Evolutionary conservation across 2,113 vertebrate species (phyloP).

Genomic region (Pituophis catenifer): DNA sequence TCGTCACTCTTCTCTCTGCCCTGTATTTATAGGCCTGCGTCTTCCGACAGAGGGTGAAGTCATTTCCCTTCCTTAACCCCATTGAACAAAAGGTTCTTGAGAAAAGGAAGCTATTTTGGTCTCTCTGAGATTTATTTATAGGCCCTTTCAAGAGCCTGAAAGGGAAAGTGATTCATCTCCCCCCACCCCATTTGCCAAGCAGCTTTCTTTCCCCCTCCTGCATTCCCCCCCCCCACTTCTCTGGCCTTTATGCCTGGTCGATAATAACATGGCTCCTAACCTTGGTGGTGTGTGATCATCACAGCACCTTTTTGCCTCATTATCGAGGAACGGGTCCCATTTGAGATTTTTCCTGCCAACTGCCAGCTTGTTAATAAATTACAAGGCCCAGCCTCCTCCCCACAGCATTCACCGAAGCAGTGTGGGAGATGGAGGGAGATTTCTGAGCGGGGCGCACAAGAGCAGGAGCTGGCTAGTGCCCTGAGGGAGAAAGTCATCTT

Average conservation of each 20-base stretch:
- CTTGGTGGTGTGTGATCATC: conserved; percentile 12
- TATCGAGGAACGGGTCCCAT: background rate
- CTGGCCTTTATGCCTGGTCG: background rate
- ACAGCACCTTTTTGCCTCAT: conserved; percentile 15
- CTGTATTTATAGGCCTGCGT: background rate
- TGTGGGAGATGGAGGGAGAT: background rate
- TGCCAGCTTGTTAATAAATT: conserved; percentile 13
- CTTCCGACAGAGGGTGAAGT: conserved; percentile 7
- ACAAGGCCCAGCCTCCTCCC: background rate
- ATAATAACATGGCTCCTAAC: conserved; percentile 18
- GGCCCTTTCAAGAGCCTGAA: conserved; percentile 21
- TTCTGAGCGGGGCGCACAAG: too few relatives aligned
- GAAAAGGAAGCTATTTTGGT: conserved; percentile 32
- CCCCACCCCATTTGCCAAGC: background rate
- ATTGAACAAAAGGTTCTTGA: conserved; percentile 27
- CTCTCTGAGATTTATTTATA: conserved; percentile 32
- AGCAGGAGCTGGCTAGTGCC: background rate
- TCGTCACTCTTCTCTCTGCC: background rate
- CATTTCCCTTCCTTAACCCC: conserved; percentile 29
- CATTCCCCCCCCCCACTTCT: background rate
- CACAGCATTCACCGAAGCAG: background rate
- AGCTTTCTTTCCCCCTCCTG: background rate
- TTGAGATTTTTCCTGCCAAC: background rate
- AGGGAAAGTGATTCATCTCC: conserved; percentile 33
- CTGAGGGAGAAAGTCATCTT: background rate